These are phyloP conservation scores for Enteromius treurensis DNA, from an alignment of 2,797 vertebrate species.

Conservation along the genomic window DNA sequence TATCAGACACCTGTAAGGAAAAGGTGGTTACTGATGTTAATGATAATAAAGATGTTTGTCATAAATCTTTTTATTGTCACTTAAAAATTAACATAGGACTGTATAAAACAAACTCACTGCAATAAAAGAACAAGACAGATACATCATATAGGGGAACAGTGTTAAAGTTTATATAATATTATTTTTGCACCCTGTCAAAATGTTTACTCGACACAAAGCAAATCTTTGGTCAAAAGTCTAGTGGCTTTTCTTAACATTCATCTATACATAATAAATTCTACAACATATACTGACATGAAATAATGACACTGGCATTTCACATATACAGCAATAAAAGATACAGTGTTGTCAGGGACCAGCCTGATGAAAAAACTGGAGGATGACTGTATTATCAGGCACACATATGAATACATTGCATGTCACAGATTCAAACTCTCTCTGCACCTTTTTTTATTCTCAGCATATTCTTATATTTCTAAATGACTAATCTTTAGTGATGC, in stretches of 20 bases:
- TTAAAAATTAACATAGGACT: constrained; percentile 3
- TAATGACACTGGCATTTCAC: not conserved
- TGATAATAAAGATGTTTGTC: not conserved
- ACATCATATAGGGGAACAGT: not conserved
- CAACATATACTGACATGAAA: constrained; percentile 17
- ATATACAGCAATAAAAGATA: not conserved
- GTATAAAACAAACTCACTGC: constrained; percentile 25
- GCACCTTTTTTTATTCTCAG: too few species aligned
- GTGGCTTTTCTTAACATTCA: not conserved
- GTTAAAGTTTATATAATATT: not conserved
- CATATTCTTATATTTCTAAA: constrained; percentile 7
- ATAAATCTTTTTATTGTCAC: constrained; percentile 8
- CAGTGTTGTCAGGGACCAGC: constrained; percentile 50
- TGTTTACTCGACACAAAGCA: constrained; percentile 8
- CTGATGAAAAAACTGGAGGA: constrained; percentile 28
- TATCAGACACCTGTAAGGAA: not conserved
- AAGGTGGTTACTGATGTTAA: not conserved
- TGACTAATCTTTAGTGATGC: not conserved
- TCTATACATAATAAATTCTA: constrained; percentile 11
- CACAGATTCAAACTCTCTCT: not conserved
- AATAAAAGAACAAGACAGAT: constrained; percentile 3
- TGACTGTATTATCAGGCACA: not conserved
- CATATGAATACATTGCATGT: not conserved
- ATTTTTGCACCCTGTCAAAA: constrained; percentile 1
- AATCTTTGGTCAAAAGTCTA: constrained; percentile 28